Evolutionary conservation across 2,797 vertebrate genomes (phyloP).

Genomic region (Apodemus agrarius): DNA sequence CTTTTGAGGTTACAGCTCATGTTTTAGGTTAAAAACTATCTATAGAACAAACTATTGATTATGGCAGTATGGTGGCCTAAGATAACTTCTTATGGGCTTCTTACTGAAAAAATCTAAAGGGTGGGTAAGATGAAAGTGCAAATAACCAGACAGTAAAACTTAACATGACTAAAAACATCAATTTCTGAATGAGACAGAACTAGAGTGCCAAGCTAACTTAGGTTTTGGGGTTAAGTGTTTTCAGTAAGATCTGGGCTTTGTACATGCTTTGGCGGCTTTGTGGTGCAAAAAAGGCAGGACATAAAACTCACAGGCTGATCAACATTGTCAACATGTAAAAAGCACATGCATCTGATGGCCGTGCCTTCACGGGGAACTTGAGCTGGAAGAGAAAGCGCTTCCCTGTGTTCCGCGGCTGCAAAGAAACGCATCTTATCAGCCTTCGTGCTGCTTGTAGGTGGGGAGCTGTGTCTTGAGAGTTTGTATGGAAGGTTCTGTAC

Average conservation of each 20-base stretch:
- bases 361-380: background rate
- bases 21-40: background rate
- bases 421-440: background rate
- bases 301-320: background rate
- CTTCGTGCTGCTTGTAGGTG: background rate
- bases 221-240: background rate
- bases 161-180: background rate
- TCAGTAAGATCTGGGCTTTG: conserved; percentile 21
- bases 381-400: background rate
- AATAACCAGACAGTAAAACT: background rate
- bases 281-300: background rate
- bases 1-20: background rate
- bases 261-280: background rate
- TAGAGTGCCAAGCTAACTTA: background rate
- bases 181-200: background rate
- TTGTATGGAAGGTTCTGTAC: background rate
- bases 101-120: background rate
- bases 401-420: background rate
- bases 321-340: background rate
- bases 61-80: background rate
- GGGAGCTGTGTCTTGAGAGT: background rate
- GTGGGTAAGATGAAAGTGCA: background rate
- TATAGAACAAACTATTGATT: background rate
- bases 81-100: background rate
- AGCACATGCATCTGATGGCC: background rate